Evolutionary conservation across 1,140 invertebrate genomes (phyloP), one percentile per base, ranked within the genome.

Genomic region (Delia radicum): DNA sequence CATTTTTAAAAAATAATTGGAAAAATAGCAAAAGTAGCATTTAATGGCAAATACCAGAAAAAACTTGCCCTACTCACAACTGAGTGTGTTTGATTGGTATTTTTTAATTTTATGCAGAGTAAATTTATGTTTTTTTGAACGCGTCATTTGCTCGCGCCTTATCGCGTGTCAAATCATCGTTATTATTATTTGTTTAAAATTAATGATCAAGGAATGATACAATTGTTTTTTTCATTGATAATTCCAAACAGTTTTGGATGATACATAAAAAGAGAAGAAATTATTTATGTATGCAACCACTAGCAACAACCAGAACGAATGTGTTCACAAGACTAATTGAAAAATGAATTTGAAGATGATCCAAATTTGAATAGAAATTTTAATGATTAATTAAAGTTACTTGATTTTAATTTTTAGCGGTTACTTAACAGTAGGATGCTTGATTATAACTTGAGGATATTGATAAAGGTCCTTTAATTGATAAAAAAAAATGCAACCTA

Each of bases 81-180:
- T 42, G 12, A 15, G 12, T 42, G 21, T 55, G 21, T 1, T 55
- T 21, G 0, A n/a, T 55, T 55, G 46, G n/a, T 55, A 10, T 37
- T 55, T 55, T 21, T 55, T 55, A 21, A 21, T 55, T 55, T 55
- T 21, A 55, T 21, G 48, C 21, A 21, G 48, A 55, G 48, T 24
- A 55, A 55, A 55, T 2, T 55, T 55, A 21, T 0, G 0, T 55
- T 55, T 21, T 55, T 55, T 55, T 21, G 18, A 55, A 21, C 21
- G 48, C 48, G 48, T 55, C 48, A 55, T 55, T 55, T 55, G 48
- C 18, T 55, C 48, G 48, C 21, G 48, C 18, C 48, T 55, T 55
- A 55, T 55, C 48, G 48, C 48, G 48, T 55, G 48, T 55, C 48
- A 55, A 55, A 55, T 55, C 48, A 55, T 55, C 18, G 48, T 55